phyloP scores from a whole-genome alignment of 2,888 invertebrate genomes.

The Drosophila nr. perissopoda region DNA sequence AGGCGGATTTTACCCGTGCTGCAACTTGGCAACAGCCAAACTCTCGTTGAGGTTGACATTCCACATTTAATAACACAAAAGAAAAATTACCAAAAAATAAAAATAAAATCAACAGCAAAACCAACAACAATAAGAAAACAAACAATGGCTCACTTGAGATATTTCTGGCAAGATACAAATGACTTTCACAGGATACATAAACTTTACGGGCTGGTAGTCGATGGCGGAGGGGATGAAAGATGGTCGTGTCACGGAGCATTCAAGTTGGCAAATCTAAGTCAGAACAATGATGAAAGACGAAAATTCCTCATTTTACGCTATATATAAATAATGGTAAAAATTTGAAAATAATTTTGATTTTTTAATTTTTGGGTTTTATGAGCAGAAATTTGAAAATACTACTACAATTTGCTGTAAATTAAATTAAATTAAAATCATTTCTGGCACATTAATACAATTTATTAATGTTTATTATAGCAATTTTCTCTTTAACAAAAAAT shows the following conservation, averaged over 20 bases:
- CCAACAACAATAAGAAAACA: conserved; percentile 35
- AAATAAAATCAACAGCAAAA: conserved; percentile 9
- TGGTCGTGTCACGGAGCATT: background rate
- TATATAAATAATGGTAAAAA: background rate
- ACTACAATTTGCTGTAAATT: background rate
- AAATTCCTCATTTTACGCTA: background rate
- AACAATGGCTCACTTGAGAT: conserved; percentile 23
- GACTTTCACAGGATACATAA: conserved; percentile 17
- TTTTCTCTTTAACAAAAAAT: background rate
- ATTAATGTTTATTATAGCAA: background rate
- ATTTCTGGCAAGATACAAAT: conserved; percentile 8
- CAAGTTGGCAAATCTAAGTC: background rate
- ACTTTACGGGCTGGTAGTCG: conserved; percentile 13
- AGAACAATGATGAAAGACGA: background rate
- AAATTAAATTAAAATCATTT: background rate
- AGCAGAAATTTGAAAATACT: background rate
- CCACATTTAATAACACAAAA: conserved; percentile 35
- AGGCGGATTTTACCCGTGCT: conserved; percentile 51
- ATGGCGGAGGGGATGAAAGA: background rate
- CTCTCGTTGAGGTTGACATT: conserved; percentile 53
- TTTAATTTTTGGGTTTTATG: background rate
- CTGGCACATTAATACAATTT: background rate
- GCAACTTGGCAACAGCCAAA: conserved; percentile 44
- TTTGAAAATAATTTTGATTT: background rate
- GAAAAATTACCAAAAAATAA: conserved; percentile 43